phyloP scores from a whole-genome alignment of 2,797 vertebrate species.

The Carcharodon carcharias region DNA sequence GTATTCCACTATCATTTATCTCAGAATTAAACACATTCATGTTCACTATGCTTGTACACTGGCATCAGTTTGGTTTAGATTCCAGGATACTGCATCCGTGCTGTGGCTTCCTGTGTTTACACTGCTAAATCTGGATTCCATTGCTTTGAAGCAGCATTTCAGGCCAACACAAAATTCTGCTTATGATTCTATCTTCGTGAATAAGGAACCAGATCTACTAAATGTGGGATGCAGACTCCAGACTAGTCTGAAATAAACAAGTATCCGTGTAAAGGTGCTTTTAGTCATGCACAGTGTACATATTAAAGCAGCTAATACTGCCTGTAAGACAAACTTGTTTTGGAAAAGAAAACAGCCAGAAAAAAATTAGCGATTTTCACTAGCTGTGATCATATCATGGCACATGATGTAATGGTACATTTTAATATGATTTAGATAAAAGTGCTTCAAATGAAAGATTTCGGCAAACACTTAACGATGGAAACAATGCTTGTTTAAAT shows the following conservation, averaged over 20 bases:
- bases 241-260: not conserved
- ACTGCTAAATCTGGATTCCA: not conserved
- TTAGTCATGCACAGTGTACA: not conserved
- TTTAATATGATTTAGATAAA: not conserved
- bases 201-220: not conserved
- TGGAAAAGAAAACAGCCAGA: not conserved
- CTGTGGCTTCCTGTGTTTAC: constrained; percentile 19
- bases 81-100: not conserved
- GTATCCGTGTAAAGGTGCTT: not conserved
- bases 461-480: not conserved
- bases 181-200: not conserved
- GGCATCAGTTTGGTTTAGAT: not conserved
- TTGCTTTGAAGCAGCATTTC: not conserved
- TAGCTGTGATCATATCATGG: not conserved
- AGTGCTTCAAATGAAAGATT: not conserved
- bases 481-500: not conserved
- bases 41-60: not conserved
- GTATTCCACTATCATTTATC: not conserved
- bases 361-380: not conserved
- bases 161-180: not conserved
- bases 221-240: not conserved
- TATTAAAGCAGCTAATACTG: not conserved
- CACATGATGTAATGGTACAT: not conserved
- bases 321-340: not conserved
- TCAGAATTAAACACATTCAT: not conserved